phyloP scores from a whole-genome alignment of 2,888 invertebrate species.

The Scaptomyza parva region DNA sequence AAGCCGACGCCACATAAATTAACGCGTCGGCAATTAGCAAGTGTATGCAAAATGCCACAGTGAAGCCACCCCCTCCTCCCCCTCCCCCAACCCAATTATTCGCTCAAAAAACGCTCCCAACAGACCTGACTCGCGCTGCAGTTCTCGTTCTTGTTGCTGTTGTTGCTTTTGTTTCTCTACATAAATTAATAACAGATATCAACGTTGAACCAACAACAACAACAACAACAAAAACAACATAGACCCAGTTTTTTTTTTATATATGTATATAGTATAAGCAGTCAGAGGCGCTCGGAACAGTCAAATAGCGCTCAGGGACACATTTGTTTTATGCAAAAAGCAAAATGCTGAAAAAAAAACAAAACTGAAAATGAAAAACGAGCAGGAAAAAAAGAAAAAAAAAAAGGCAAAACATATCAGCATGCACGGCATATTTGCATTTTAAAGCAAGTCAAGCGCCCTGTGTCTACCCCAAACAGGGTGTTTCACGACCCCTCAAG shows the following conservation, averaged over 20 bases:
- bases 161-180: conserved; percentile 61
- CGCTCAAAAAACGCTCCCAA: conserved; percentile 18
- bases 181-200: conserved; percentile 81
- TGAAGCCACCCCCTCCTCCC: conserved; percentile 9
- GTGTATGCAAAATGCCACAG: conserved; percentile 76
- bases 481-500: conserved; percentile 47
- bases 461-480: conserved; percentile 41
- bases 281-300: conserved; percentile 51
- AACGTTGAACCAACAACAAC: conserved; percentile 39
- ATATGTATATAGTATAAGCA: too few relatives aligned
- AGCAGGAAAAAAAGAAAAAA: conserved; percentile 25
- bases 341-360: conserved; percentile 9
- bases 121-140: conserved; percentile 37
- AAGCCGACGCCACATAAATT: conserved; percentile 80
- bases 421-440: conserved; percentile 78
- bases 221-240: conserved; percentile 42
- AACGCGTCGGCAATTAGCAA: conserved; percentile 79
- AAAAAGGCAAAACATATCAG: conserved; percentile 61
- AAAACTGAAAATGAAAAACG: conserved; percentile 19
- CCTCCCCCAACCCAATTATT: neutral
- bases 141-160: conserved; percentile 22
- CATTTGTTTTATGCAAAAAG: conserved; percentile 72
- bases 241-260: conserved; percentile 70
- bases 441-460: conserved; percentile 56
- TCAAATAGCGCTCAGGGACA: conserved; percentile 79